These are phyloP conservation scores for Artemisiospiza belli DNA, from an alignment of 2,113 vertebrate genomes.

Conservation along the genomic window DNA sequence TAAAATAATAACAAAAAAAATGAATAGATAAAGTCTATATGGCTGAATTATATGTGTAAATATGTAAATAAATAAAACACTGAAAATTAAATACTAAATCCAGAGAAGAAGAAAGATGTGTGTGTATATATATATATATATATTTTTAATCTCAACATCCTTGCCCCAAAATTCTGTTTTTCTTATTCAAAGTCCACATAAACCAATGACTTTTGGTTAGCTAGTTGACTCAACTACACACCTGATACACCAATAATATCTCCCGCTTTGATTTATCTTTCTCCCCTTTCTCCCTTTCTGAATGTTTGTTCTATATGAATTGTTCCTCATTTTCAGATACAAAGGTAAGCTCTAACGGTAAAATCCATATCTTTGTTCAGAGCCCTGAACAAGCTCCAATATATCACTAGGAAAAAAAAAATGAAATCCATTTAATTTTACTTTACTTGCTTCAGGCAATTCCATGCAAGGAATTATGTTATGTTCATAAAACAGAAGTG, in stretches of 20 bases:
- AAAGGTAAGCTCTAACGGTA: background rate
- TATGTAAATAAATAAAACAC: background rate
- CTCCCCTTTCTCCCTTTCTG: background rate
- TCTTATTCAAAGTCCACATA: background rate
- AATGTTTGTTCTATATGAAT: background rate
- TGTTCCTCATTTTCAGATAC: background rate
- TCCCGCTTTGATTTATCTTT: background rate
- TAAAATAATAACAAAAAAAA: background rate
- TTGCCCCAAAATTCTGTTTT: background rate
- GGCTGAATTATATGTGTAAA: background rate
- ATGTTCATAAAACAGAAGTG: background rate
- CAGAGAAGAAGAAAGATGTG: background rate
- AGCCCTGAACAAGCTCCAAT: background rate
- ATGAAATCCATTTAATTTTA: background rate
- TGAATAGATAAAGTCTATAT: background rate
- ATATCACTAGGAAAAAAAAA: background rate
- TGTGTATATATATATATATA: background rate
- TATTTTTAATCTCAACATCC: background rate
- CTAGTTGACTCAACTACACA: background rate
- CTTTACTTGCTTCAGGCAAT: background rate
- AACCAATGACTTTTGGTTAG: background rate
- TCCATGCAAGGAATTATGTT: background rate
- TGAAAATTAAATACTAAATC: background rate
- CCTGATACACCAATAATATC: background rate
- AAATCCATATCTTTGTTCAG: background rate